These are phyloP conservation scores for Triplophysa bombifrons DNA, from an alignment of 2,797 vertebrate genomes.

Conservation along the genomic window DNA sequence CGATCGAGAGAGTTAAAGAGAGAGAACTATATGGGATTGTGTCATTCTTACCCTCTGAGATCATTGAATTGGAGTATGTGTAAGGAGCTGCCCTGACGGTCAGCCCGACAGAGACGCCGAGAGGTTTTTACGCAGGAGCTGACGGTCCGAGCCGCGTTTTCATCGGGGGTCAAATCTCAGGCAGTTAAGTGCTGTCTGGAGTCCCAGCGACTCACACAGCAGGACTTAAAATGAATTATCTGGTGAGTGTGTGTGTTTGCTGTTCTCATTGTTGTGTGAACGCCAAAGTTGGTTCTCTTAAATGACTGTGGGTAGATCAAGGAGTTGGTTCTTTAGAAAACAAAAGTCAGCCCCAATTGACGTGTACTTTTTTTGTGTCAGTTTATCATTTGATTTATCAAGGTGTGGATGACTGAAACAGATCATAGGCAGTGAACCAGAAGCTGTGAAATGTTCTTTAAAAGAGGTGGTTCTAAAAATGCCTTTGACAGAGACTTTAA, in stretches of 20 bases:
- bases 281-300: conserved; percentile 38
- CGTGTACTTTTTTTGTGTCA: conserved; percentile 63
- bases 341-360: conserved; percentile 30
- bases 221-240: conserved; percentile 68
- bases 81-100: conserved; percentile 61
- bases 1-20: conserved; percentile 41
- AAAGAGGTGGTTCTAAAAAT: neutral
- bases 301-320: conserved; percentile 45
- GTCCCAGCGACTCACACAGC: conserved; percentile 55
- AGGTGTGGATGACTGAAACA: neutral
- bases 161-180: conserved; percentile 46
- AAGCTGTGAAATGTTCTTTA: neutral
- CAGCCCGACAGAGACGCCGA: conserved; percentile 41
- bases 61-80: conserved; percentile 76
- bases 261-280: conserved; percentile 52
- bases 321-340: conserved; percentile 23
- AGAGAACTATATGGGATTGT: conserved; percentile 60
- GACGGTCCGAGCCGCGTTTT: conserved; percentile 43
- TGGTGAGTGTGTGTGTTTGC: conserved; percentile 64
- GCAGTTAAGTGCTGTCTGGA: conserved; percentile 57
- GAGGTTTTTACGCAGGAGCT: conserved; percentile 44
- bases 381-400: conserved; percentile 28
- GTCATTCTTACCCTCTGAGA: conserved; percentile 80
- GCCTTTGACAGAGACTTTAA: neutral
- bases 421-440: conserved; percentile 8